phyloP scores from a whole-genome alignment of 2,113 vertebrate genomes.

The Gnathochromis pfefferi region DNA sequence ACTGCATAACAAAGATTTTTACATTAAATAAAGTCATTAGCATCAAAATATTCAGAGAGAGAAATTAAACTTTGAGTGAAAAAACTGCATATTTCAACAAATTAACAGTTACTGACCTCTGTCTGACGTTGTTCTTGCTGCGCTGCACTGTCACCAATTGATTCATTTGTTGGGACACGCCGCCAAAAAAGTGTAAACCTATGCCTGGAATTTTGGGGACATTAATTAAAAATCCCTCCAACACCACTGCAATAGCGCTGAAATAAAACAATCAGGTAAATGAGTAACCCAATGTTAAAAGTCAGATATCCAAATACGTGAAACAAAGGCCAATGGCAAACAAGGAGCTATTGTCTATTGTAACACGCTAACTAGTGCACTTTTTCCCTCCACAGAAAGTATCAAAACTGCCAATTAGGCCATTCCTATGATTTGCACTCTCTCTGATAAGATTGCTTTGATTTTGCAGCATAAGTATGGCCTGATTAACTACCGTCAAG shows the following conservation, averaged over 20 bases:
- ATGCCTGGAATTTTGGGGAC: background rate
- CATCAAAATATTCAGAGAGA: background rate
- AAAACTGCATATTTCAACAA: background rate
- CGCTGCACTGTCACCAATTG: background rate
- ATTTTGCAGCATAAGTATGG: background rate
- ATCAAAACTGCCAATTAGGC: background rate
- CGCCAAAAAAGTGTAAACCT: background rate
- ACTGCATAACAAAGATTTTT: background rate
- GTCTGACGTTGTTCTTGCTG: background rate
- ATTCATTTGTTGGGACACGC: background rate
- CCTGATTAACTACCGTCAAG: background rate
- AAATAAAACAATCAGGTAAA: background rate
- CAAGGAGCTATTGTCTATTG: background rate
- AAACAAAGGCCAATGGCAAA: background rate
- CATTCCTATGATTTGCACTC: background rate
- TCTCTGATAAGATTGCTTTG: background rate
- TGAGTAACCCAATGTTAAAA: background rate
- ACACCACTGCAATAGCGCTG: background rate
- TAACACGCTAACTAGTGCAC: background rate
- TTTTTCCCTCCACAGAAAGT: fast-evolving
- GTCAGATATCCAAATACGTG: background rate
- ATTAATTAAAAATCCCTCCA: background rate
- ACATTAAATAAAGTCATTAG: background rate
- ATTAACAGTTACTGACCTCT: background rate
- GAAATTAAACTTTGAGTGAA: background rate